Percentiles rank a stretch among this genome's conserved stretches.
phyloP scores from a whole-genome alignment of 2,797 vertebrate species.

The Allobates femoralis region DNA sequence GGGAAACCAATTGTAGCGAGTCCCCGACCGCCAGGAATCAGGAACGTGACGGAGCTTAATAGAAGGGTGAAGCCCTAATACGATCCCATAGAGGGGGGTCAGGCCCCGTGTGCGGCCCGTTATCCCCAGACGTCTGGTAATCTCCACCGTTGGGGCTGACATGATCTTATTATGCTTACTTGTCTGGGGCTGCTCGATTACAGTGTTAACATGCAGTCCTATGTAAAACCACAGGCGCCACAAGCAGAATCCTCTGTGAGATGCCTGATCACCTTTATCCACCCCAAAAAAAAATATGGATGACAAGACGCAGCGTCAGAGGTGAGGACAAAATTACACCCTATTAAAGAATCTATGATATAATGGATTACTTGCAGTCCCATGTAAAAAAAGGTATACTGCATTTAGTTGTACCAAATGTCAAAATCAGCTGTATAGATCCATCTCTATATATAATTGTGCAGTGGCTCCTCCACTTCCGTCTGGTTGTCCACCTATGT shows the following conservation, averaged over 20 bases:
- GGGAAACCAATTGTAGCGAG: slow-evolving; percentile 17
- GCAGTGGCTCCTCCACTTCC: too few species aligned
- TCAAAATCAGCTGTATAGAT: too few species aligned
- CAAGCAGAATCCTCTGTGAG: background rate
- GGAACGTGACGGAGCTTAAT: background rate
- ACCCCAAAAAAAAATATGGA: too few species aligned
- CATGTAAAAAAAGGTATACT: too few species aligned
- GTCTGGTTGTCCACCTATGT: too few species aligned
- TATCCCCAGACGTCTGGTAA: background rate
- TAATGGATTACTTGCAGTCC: too few species aligned
- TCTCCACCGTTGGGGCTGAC: background rate
- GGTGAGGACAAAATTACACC: too few species aligned
- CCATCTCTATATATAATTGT: too few species aligned
- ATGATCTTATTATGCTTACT: background rate
- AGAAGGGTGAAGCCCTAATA: slow-evolving; percentile 1
- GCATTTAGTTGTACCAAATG: too few species aligned
- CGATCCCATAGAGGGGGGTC: slow-evolving; percentile 3
- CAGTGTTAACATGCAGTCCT: background rate
- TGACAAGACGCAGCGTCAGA: too few species aligned
- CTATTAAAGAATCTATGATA: too few species aligned
- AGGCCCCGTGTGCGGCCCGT: background rate
- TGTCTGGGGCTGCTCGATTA: background rate
- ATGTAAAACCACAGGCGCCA: background rate
- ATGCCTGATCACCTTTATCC: too few species aligned
- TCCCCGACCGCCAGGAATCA: slow-evolving; percentile 8